Conservation (phyloP, 1,140 invertebrate genomes). For the Rhagoletis pomonella region DNA sequence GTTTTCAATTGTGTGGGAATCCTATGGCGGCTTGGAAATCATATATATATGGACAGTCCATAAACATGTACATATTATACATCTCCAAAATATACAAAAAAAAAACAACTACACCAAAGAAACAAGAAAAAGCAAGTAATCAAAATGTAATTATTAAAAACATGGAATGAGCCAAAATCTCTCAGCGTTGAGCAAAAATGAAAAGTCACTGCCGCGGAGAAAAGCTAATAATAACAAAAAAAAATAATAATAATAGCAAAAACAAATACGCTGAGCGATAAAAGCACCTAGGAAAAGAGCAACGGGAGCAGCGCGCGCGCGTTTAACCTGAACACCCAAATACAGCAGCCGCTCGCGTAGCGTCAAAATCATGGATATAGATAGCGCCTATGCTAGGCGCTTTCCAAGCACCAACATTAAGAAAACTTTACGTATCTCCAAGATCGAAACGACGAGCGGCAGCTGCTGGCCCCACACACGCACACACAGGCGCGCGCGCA, state of each 20-base stretch:
- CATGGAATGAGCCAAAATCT: background rate
- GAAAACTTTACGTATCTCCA: constrained; percentile 16
- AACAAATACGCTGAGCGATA: background rate
- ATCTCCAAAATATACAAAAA: too few relatives aligned
- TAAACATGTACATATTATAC: too few relatives aligned
- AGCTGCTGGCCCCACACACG: background rate
- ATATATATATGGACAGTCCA: too few relatives aligned
- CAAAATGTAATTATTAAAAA: background rate
- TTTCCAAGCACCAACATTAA: background rate
- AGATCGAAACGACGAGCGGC: background rate
- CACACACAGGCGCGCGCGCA: background rate
- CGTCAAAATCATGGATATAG: background rate
- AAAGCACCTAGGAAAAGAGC: background rate
- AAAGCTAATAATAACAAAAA: background rate
- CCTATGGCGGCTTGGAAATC: too few relatives aligned
- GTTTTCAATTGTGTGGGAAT: too few relatives aligned
- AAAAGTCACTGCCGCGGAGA: background rate
- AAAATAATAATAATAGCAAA: background rate
- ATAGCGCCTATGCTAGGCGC: background rate
- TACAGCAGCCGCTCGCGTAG: background rate
- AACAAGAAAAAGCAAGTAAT: too few relatives aligned
- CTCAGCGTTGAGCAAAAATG: background rate
- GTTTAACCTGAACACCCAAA: background rate
- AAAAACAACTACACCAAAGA: background rate
- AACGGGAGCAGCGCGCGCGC: background rate